Evolutionary conservation across 2,797 vertebrate genomes (phyloP).

Genomic region (Trichosurus vulpecula): DNA sequence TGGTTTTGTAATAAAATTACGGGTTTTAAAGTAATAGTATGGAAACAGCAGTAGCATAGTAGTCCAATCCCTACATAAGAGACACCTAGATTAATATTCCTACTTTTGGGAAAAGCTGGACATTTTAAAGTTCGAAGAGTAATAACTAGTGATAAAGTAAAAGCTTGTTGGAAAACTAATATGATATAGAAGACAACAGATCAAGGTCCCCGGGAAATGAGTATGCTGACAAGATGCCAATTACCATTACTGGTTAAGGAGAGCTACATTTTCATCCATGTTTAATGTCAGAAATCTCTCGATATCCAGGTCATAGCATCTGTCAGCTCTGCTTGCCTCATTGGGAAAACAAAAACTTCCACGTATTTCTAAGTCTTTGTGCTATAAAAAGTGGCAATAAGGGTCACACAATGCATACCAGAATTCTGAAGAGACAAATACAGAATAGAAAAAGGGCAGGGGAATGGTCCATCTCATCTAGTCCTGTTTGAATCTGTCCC

Average conservation of each 20-base stretch:
- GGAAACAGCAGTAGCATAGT: background rate
- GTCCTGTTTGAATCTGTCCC: background rate
- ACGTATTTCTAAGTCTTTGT: background rate
- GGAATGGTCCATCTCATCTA: background rate
- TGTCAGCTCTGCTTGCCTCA: background rate
- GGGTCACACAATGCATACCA: background rate
- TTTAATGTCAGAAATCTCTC: background rate
- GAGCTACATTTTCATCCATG: background rate
- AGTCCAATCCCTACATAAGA: background rate
- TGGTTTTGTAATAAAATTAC: background rate
- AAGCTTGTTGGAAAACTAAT: constrained; percentile 1
- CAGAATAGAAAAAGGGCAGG: background rate
- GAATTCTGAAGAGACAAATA: constrained; percentile 13
- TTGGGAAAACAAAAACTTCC: background rate
- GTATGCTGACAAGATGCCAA: background rate
- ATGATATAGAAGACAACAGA: constrained; percentile 9
- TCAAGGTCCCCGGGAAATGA: background rate
- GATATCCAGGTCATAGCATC: background rate
- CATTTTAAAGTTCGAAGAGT: constrained; percentile 21
- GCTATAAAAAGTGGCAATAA: background rate
- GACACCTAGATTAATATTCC: background rate
- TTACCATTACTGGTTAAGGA: background rate
- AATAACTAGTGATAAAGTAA: background rate
- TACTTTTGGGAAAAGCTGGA: background rate
- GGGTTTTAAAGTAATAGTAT: background rate